Percentiles rank a stretch among this genome's conserved stretches.
These are phyloP conservation scores for Polyploca ridens DNA, from an alignment of 2,888 invertebrate species.

Conservation along the genomic window DNA sequence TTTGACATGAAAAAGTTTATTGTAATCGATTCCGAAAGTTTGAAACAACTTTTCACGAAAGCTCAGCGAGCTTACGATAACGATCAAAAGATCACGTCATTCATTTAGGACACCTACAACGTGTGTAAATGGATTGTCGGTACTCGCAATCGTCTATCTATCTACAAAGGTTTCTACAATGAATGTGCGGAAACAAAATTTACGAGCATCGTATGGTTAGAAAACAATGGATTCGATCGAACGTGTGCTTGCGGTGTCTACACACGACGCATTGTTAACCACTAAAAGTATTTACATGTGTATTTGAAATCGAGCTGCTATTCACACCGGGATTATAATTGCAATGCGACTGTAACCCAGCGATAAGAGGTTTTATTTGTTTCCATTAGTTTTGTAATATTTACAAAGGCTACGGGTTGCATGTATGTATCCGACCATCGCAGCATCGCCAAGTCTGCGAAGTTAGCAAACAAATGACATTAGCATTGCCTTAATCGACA, in stretches of 20 bases:
- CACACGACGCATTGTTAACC: conserved; percentile 5
- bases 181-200: conserved; percentile 12
- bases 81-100: conserved; percentile 12
- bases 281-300: conserved; percentile 15
- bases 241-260: conserved; percentile 8
- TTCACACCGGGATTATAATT: conserved; percentile 44
- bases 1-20: conserved; percentile 53
- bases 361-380: conserved; percentile 59
- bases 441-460: conserved; percentile 58
- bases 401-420: conserved; percentile 45
- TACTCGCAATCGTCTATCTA: conserved; percentile 4
- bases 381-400: conserved; percentile 56
- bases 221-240: conserved; percentile 14
- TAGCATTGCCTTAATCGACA: conserved; percentile 78
- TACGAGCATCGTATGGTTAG: conserved; percentile 8
- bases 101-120: conserved; percentile 14
- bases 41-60: conserved; percentile 24
- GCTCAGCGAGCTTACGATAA: conserved; percentile 8
- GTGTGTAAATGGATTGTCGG: not conserved
- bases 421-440: conserved; percentile 53
- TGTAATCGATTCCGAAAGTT: conserved; percentile 42
- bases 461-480: conserved; percentile 76
- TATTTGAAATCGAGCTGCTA: conserved; percentile 14
- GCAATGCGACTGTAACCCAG: conserved; percentile 49
- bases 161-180: conserved; percentile 5